A percentile compares a stretch with the other conserved stretches of the same genome.
phyloP scores from a whole-genome alignment of 2,797 vertebrate species.

The Nannoperca obscura region DNA sequence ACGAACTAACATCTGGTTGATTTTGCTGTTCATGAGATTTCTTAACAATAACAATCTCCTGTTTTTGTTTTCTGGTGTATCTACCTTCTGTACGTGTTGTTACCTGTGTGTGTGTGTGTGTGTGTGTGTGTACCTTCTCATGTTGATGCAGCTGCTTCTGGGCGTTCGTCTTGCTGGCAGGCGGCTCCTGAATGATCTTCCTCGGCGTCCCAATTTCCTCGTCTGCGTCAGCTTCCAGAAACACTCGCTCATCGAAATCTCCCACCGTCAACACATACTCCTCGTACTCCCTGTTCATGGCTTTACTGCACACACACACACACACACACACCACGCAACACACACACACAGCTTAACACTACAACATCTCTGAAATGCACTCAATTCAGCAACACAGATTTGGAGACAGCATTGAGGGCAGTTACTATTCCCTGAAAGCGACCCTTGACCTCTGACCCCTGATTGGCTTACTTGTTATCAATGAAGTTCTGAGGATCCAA shows the following conservation, averaged over 20 bases:
- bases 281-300: slow-evolving; percentile 95
- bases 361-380: neutral
- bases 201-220: slow-evolving; percentile 96
- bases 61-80: neutral
- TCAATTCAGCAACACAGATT: neutral
- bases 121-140: slow-evolving; percentile 87
- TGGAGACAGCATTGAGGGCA: neutral
- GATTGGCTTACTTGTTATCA: slow-evolving; percentile 91
- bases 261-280: slow-evolving; percentile 96
- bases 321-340: neutral
- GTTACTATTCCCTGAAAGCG: neutral
- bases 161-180: slow-evolving; percentile 73
- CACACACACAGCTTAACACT: neutral
- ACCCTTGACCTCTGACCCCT: neutral
- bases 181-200: slow-evolving; percentile 83
- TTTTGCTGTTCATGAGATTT: too few species aligned
- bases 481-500: slow-evolving; percentile 93
- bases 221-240: slow-evolving; percentile 94
- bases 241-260: slow-evolving; percentile 98
- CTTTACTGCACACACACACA: slow-evolving; percentile 87
- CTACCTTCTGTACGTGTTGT: neutral
- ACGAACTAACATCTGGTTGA: neutral
- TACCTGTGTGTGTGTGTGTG: neutral
- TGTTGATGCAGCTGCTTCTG: slow-evolving; percentile 92
- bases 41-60: neutral